These are phyloP conservation scores for Nicator chloris DNA, from an alignment of 2,113 vertebrate species.

Conservation along the genomic window DNA sequence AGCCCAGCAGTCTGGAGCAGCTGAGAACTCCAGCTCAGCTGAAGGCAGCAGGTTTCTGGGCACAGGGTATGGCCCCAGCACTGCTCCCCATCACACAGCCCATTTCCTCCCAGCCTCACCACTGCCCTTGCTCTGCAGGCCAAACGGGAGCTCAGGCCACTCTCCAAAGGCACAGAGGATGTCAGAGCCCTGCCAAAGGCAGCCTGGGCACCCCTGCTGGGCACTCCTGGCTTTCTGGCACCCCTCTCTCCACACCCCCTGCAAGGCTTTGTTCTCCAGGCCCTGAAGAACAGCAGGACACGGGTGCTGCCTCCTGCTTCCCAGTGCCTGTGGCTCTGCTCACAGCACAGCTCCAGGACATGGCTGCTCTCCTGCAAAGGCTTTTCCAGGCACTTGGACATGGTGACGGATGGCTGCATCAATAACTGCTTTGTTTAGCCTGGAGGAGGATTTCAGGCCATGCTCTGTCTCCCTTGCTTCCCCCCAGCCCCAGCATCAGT, in stretches of 20 bases:
- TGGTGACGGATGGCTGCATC: neutral
- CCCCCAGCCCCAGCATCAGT: neutral
- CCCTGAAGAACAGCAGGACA: neutral
- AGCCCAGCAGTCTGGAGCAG: neutral
- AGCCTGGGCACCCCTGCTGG: neutral
- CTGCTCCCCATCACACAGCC: neutral
- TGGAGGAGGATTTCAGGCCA: neutral
- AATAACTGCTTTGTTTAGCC: neutral
- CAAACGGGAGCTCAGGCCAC: neutral
- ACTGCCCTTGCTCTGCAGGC: neutral
- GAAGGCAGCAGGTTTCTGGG: neutral
- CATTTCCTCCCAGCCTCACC: neutral
- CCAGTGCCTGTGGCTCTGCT: neutral
- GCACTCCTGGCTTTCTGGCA: neutral
- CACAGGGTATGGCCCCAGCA: neutral
- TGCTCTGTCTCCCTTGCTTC: neutral
- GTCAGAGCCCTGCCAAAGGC: neutral
- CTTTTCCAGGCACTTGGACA: neutral
- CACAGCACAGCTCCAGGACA: neutral
- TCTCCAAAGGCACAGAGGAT: neutral
- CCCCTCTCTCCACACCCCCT: neutral
- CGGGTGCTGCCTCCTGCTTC: neutral
- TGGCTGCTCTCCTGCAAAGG: neutral
- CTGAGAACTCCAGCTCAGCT: neutral
- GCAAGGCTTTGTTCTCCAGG: neutral